Conservation (phyloP, 2,888 invertebrate species). For the Pammene fasciana region DNA sequence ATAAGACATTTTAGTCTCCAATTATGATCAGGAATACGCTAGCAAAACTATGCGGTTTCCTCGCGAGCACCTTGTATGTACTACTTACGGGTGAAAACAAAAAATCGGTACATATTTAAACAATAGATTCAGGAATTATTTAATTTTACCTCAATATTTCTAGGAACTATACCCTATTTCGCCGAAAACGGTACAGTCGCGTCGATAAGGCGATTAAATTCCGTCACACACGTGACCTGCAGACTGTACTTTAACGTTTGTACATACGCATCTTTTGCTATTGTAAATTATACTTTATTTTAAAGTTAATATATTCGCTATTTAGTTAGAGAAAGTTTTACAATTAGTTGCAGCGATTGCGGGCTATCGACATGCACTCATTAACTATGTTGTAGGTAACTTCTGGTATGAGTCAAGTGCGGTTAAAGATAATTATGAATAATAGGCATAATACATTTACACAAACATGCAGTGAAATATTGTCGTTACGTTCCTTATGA, state of each 20-base stretch:
- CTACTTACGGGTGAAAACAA: no score
- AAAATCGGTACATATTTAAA: no score
- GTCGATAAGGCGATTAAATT: conserved; percentile 30
- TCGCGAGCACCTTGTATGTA: no score
- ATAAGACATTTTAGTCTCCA: no score
- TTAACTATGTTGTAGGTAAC: not conserved
- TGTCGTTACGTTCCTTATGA: no score
- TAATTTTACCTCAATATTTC: not conserved
- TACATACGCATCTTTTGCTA: not conserved
- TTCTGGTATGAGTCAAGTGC: conserved; percentile 1
- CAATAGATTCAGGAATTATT: no score
- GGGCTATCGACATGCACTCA: conserved; percentile 2
- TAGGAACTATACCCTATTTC: not conserved
- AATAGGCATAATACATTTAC: no score
- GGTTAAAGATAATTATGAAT: not conserved
- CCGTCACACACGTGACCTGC: conserved; percentile 28
- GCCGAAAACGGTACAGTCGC: conserved; percentile 18
- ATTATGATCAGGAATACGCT: no score
- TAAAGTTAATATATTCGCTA: not conserved
- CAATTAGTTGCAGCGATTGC: not conserved
- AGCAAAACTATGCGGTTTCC: no score
- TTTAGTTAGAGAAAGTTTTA: no score
- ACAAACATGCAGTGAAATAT: no score
- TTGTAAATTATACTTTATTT: not conserved
- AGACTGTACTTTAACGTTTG: not conserved